These are phyloP conservation scores for Parnassius orleans DNA, from an alignment of 2,888 invertebrate species.

Conservation along the genomic window DNA sequence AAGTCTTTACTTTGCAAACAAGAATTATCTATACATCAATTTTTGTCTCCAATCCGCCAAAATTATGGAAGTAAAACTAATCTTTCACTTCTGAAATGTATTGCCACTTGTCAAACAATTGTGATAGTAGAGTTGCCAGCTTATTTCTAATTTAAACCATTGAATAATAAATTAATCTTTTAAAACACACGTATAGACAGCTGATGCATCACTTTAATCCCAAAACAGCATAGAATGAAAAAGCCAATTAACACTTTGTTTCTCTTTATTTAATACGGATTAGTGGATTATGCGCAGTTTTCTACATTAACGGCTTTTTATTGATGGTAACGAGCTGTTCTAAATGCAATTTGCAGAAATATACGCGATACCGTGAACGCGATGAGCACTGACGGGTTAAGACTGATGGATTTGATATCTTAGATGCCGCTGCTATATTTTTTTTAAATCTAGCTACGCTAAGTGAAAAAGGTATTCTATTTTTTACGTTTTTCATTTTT, in stretches of 20 bases:
- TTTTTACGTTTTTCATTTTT: no score
- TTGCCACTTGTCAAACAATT: not conserved
- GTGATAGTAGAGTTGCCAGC: constrained; percentile 6
- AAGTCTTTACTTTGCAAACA: no score
- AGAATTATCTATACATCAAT: no score
- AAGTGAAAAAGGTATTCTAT: no score
- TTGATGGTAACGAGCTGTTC: constrained; percentile 10
- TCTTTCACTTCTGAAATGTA: no score
- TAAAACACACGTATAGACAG: constrained; percentile 2
- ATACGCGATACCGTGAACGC: not conserved
- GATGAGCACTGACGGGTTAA: not conserved
- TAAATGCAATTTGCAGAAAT: not conserved
- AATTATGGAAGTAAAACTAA: no score
- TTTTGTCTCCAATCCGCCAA: no score
- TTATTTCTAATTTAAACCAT: constrained; percentile 19
- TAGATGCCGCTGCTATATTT: not conserved
- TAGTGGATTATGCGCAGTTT: constrained; percentile 22
- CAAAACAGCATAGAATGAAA: constrained; percentile 12
- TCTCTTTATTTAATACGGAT: constrained; percentile 24
- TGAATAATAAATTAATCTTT: constrained; percentile 15
- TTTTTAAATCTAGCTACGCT: not conserved
- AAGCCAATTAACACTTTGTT: constrained; percentile 25
- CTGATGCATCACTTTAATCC: constrained; percentile 19
- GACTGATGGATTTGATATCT: constrained; percentile 7
- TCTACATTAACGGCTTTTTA: constrained; percentile 15